These are phyloP conservation scores for Caenorhabditis afra DNA, from an alignment of 2,888 invertebrate species.

Conservation along the genomic window DNA sequence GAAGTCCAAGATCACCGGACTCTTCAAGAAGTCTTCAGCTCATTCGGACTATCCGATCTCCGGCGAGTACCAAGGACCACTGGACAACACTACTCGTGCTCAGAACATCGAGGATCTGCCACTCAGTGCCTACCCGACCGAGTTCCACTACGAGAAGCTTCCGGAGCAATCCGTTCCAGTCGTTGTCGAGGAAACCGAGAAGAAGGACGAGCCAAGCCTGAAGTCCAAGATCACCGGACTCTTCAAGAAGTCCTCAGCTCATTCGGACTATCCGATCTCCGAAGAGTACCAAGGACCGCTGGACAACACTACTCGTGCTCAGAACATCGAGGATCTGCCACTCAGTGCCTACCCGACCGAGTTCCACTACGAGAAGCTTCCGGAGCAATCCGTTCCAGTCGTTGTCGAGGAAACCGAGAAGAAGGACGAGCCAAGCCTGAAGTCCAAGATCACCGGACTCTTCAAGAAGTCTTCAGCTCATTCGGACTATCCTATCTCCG, in stretches of 20 bases:
- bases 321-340: constrained; percentile 54
- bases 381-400: constrained; percentile 1
- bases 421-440: constrained; percentile 10
- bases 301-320: constrained; percentile 29
- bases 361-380: constrained; percentile 8
- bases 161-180: constrained; percentile 1
- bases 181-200: constrained; percentile 10
- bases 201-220: constrained; percentile 14
- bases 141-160: constrained; percentile 8
- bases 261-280: constrained; percentile 65
- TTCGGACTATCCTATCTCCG: constrained; percentile 60
- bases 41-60: constrained; percentile 36
- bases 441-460: constrained; percentile 2
- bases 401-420: constrained; percentile 28
- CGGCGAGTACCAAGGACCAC: constrained; percentile 25
- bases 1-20: constrained; percentile 38
- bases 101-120: constrained; percentile 8
- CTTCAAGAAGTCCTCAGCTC: constrained; percentile 58
- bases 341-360: constrained; percentile 25
- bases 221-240: constrained; percentile 29
- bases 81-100: constrained; percentile 11
- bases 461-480: constrained; percentile 46
- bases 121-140: constrained; percentile 3
- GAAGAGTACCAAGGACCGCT: constrained; percentile 58
- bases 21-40: constrained; percentile 38